Conservation (phyloP, 1,140 invertebrate genomes). For the Pseudomyrmex concolor region DNA sequence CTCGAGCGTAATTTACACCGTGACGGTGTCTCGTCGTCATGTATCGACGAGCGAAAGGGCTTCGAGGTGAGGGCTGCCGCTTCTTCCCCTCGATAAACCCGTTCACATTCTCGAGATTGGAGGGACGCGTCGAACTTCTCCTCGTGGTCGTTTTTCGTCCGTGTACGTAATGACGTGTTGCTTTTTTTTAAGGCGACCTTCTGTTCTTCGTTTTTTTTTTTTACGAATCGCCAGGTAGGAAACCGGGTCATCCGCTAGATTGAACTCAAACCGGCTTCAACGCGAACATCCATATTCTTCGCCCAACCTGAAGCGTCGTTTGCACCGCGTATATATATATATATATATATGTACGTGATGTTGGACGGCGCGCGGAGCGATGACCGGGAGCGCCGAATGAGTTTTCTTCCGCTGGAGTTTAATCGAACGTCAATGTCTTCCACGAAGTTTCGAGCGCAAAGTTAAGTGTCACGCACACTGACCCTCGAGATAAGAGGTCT, state of each 20-base stretch:
- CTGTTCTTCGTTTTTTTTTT: neutral
- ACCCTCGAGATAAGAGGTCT: too few relatives aligned
- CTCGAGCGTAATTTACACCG: slow-evolving; percentile 66
- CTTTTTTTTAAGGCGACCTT: slow-evolving; percentile 32
- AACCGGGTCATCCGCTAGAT: slow-evolving; percentile 51
- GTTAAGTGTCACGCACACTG: neutral
- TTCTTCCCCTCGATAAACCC: slow-evolving; percentile 27
- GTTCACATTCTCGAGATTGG: slow-evolving; percentile 42
- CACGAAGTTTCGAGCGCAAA: neutral
- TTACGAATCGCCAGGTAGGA: slow-evolving; percentile 34
- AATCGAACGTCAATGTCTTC: neutral
- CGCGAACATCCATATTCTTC: slow-evolving; percentile 42
- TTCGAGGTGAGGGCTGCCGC: neutral
- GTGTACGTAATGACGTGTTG: neutral
- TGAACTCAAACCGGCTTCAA: slow-evolving; percentile 26
- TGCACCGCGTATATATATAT: slow-evolving; percentile 1
- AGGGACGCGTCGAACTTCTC: slow-evolving; percentile 59
- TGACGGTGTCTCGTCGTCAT: neutral
- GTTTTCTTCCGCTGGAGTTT: slow-evolving; percentile 7
- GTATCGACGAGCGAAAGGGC: slow-evolving; percentile 9
- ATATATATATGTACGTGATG: neutral
- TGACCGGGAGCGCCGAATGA: slow-evolving; percentile 1
- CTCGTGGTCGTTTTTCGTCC: slow-evolving; percentile 54
- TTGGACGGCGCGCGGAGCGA: neutral
- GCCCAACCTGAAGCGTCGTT: neutral